These are phyloP conservation scores for Bradypodion pumilum DNA, from an alignment of 2,797 vertebrate species.

Conservation along the genomic window DNA sequence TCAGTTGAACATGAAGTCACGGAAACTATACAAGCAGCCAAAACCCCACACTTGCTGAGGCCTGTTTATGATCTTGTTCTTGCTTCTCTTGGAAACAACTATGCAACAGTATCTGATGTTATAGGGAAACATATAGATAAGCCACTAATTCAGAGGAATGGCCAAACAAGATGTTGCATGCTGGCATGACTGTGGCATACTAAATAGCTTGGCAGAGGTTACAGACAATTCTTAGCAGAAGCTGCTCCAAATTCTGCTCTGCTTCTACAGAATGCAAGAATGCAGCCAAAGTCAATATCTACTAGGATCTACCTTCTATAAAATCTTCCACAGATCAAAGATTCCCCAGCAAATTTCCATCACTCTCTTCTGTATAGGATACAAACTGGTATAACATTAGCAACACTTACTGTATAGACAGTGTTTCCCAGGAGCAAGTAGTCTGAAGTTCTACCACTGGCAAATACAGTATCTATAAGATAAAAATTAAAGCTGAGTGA, in stretches of 20 bases:
- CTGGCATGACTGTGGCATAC: too few relatives aligned
- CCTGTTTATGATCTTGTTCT: too few relatives aligned
- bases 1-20: too few relatives aligned
- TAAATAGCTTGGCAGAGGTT: neutral
- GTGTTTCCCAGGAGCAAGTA: slow-evolving; percentile 97
- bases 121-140: too few relatives aligned
- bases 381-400: neutral
- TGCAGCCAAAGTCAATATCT: neutral
- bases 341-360: neutral
- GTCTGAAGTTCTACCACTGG: slow-evolving; percentile 93
- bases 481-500: slow-evolving; percentile 8
- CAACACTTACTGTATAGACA: slow-evolving; percentile 94
- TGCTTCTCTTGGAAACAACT: too few relatives aligned
- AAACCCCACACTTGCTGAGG: too few relatives aligned
- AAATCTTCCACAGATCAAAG: neutral
- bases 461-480: slow-evolving; percentile 89
- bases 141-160: too few relatives aligned
- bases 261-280: neutral
- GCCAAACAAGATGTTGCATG: too few relatives aligned
- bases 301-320: neutral
- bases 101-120: too few relatives aligned
- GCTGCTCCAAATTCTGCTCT: neutral
- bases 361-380: neutral
- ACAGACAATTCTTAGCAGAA: neutral
- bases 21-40: too few relatives aligned